phyloP scores from a whole-genome alignment of 2,113 vertebrate species.

The Oncorhynchus clarkii region DNA sequence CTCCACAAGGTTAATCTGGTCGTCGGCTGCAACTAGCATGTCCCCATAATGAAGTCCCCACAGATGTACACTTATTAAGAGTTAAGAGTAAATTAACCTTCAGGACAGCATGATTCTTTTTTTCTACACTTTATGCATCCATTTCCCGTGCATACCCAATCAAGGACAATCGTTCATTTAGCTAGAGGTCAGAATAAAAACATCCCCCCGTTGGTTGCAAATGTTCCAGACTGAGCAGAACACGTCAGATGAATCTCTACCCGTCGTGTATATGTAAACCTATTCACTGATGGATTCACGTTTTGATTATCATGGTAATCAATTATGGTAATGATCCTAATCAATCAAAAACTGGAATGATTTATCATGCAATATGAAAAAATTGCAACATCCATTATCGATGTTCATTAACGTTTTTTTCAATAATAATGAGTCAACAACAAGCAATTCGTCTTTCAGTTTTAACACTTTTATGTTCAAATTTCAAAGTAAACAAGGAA shows the following conservation, averaged over 20 bases:
- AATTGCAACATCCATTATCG: too few species aligned
- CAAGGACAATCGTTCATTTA: slow-evolving; percentile 72
- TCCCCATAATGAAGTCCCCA: slow-evolving; percentile 79
- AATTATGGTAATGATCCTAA: slow-evolving; percentile 66
- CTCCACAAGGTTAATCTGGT: slow-evolving; percentile 73
- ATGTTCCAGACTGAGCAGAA: slow-evolving; percentile 51
- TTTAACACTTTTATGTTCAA: slow-evolving; percentile 61
- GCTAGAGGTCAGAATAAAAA: slow-evolving; percentile 65
- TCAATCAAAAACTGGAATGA: slow-evolving; percentile 67
- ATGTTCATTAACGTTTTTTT: background rate
- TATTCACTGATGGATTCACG: background rate
- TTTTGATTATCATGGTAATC: slow-evolving; percentile 50
- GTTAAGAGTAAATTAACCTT: slow-evolving; percentile 84
- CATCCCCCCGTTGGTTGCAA: slow-evolving; percentile 58
- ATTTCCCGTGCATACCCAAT: slow-evolving; percentile 48
- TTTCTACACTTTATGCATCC: slow-evolving; percentile 53
- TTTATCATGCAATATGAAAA: too few species aligned
- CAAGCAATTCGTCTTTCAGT: slow-evolving; percentile 68
- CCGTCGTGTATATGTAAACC: background rate
- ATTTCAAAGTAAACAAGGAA: slow-evolving; percentile 65
- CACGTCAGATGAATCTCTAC: background rate
- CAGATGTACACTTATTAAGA: slow-evolving; percentile 78
- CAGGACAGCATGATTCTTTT: slow-evolving; percentile 64
- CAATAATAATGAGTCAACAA: background rate
- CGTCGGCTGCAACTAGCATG: slow-evolving; percentile 62